These are phyloP conservation scores for Brachypodius melanocephalos DNA, from an alignment of 2,113 vertebrate genomes.

Conservation along the genomic window DNA sequence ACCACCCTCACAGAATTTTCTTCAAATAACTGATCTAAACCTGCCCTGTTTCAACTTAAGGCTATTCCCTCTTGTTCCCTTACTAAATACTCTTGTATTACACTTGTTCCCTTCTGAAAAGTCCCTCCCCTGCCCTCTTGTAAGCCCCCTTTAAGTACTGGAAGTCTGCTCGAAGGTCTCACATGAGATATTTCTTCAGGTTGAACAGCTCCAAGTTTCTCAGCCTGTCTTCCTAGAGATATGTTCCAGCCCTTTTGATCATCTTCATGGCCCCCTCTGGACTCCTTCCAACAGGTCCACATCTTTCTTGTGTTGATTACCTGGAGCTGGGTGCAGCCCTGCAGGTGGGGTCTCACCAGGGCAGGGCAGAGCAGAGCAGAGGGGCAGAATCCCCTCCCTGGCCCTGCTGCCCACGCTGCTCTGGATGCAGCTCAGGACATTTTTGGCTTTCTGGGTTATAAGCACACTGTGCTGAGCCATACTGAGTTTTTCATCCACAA, in stretches of 20 bases:
- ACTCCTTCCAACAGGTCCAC: rapidly evolving
- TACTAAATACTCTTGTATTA: background rate
- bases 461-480: background rate
- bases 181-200: background rate
- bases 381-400: background rate
- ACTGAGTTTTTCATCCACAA: background rate
- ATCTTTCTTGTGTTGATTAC: background rate
- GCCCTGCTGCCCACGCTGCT: rapidly evolving
- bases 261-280: background rate
- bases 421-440: background rate
- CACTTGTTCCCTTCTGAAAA: background rate
- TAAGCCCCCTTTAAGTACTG: background rate
- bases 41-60: background rate
- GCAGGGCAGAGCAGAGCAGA: background rate
- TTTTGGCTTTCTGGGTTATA: background rate
- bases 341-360: background rate
- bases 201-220: background rate
- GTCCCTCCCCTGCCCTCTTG: background rate
- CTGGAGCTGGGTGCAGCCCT: background rate
- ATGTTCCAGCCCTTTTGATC: background rate
- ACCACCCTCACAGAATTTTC: background rate
- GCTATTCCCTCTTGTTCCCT: background rate
- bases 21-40: background rate
- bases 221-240: background rate
- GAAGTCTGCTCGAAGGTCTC: rapidly evolving